Evolutionary conservation across 2,888 invertebrate genomes (phyloP), one percentile per base, ranked within the genome.

Genomic region (Gastrophysa polygoni): DNA sequence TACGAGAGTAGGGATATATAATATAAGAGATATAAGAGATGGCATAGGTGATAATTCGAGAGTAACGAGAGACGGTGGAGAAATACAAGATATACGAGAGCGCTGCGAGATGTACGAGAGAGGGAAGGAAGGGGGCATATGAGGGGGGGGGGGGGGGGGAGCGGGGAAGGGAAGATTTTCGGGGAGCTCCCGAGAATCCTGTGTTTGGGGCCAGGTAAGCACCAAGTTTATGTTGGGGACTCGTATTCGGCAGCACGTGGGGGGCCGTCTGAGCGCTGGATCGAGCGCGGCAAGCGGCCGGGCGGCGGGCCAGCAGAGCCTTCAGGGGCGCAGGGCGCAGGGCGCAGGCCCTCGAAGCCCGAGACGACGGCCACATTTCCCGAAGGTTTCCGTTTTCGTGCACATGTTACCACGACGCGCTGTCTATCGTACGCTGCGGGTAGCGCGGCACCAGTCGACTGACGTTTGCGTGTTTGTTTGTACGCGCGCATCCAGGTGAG

Each of bases 391-490:
- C n/a, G n/a, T 11, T 32, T 32, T 84, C 80, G 71, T 86, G 85
- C 75, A 86, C 82, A 63, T 86, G 83, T 73, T 75, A 72, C 71
- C 84, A 83, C 79, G 84, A 84, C 69, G 84, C 83, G 64, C 84
- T 83, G 61, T 83, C 83, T 83, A 61, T 83, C 83, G 65, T 83
- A 83, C 74, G 70, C 70, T 59, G 84, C 85, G 2, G 2, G 10
- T 2, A 10, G 10, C 32, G 10, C 32, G 2, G 11, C 57, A 83
- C 83, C 32, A 32, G 7, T 8, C 32, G 32, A 11, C 32, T 8
- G 32, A 72, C 83, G 83, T 44, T 48, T 21, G n/a, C n/a, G n/a
- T n/a, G n/a, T n/a, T n/a, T n/a, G n/a, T 52, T 51, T 58, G 24
- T 58, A 84, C 84, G 68, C 84, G 83, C 44, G 83, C 84, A 68